Evolutionary conservation across 2,888 invertebrate species (phyloP).

Genomic region (Sinopyrophorus schimmeli): DNA sequence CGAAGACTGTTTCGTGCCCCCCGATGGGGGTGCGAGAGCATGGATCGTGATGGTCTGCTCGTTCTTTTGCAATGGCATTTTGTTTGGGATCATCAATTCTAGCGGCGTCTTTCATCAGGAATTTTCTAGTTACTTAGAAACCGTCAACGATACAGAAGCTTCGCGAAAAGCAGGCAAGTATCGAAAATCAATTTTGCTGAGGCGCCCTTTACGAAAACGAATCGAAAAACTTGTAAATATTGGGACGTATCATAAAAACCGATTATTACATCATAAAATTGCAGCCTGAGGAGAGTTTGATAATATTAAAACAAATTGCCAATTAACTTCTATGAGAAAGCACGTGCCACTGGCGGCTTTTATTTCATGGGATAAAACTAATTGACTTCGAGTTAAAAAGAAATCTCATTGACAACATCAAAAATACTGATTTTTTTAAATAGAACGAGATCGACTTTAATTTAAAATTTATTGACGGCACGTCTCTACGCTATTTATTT

Average conservation of each 20-base stretch:
- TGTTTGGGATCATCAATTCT: slow-evolving; percentile 90
- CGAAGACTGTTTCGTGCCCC: slow-evolving; percentile 57
- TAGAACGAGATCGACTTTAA: too few relatives aligned
- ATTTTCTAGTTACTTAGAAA: slow-evolving; percentile 65
- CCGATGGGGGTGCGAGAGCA: slow-evolving; percentile 79
- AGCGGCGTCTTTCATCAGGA: slow-evolving; percentile 79
- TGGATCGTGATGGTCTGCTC: slow-evolving; percentile 83
- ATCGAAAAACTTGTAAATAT: not conserved
- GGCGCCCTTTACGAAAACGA: too few relatives aligned
- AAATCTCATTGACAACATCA: too few relatives aligned
- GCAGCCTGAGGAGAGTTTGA: not conserved
- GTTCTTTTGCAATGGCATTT: slow-evolving; percentile 85
- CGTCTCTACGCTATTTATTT: too few relatives aligned
- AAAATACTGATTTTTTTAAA: too few relatives aligned
- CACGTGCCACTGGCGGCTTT: slow-evolving; percentile 13
- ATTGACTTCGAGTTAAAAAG: too few relatives aligned
- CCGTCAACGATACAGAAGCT: slow-evolving; percentile 69
- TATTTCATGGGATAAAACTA: too few relatives aligned
- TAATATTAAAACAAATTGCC: slow-evolving; percentile 4
- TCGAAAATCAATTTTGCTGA: slow-evolving; percentile 8
- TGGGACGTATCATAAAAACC: too few relatives aligned
- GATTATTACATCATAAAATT: too few relatives aligned
- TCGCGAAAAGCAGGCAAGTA: slow-evolving; percentile 81
- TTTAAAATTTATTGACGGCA: too few relatives aligned
- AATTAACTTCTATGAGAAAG: slow-evolving; percentile 4